Percentiles rank a stretch among this genome's conserved stretches.
These are phyloP conservation scores for Clistopyga incitator DNA, from an alignment of 2,888 invertebrate genomes.

Conservation along the genomic window DNA sequence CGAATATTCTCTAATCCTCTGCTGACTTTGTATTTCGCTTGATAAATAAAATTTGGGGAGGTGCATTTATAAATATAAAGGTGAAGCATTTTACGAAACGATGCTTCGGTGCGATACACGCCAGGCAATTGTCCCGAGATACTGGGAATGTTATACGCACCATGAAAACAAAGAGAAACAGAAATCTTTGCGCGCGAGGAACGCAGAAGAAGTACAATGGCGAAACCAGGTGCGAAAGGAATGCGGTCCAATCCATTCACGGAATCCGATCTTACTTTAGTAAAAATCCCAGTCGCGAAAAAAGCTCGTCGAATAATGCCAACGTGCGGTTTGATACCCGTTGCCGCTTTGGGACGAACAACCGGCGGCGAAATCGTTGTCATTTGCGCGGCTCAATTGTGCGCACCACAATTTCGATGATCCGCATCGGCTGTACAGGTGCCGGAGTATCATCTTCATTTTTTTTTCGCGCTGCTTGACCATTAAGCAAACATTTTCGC, in stretches of 20 bases:
- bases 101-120: too few relatives aligned
- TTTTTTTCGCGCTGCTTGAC: neutral
- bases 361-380: slow-evolving; percentile 74
- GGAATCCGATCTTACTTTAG: slow-evolving; percentile 82
- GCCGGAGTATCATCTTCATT: neutral
- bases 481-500: neutral
- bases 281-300: slow-evolving; percentile 80
- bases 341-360: slow-evolving; percentile 23
- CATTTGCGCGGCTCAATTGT: slow-evolving; percentile 39
- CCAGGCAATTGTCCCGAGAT: too few relatives aligned
- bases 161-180: slow-evolving; percentile 36
- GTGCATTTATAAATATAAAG: neutral
- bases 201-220: slow-evolving; percentile 73
- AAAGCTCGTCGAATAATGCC: slow-evolving; percentile 80
- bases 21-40: neutral
- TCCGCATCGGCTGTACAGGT: neutral
- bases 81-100: too few relatives aligned
- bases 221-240: slow-evolving; percentile 83
- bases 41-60: neutral
- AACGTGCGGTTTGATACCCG: slow-evolving; percentile 61
- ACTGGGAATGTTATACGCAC: neutral
- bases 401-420: slow-evolving; percentile 20
- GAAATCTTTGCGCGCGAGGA: slow-evolving; percentile 37
- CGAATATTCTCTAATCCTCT: slow-evolving; percentile 23
- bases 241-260: slow-evolving; percentile 83